phyloP scores from a whole-genome alignment of 1,140 invertebrate genomes.

The Maconellicoccus hirsutus region DNA sequence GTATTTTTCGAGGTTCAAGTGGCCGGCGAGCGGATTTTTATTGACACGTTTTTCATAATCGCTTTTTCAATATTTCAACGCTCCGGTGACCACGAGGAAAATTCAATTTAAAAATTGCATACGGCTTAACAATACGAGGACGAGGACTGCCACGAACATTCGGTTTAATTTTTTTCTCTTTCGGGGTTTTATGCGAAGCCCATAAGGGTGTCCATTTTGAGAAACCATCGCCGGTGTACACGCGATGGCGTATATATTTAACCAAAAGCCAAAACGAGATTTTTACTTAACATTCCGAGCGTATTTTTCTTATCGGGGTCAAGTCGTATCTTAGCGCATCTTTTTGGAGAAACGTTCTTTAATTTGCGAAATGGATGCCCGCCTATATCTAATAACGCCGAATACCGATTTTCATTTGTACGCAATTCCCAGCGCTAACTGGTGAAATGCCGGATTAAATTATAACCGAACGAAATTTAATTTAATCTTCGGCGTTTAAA shows the following conservation, averaged over 20 bases:
- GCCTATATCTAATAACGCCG: slow-evolving; percentile 7
- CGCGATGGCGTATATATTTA: background rate
- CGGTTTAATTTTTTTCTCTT: background rate
- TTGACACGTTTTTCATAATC: slow-evolving; percentile 9
- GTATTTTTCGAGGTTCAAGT: no score
- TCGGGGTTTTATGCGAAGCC: no score
- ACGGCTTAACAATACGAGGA: background rate
- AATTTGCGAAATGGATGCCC: slow-evolving; percentile 7
- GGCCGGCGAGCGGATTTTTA: background rate
- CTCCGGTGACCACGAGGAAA: background rate
- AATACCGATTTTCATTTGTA: background rate
- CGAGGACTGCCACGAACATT: background rate
- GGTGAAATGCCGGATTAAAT: background rate
- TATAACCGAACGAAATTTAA: slow-evolving; percentile 9
- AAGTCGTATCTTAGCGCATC: slow-evolving; percentile 3
- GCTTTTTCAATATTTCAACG: background rate
- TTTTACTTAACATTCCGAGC: slow-evolving; percentile 8
- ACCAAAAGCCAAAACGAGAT: slow-evolving; percentile 3
- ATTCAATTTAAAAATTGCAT: slow-evolving; percentile 1
- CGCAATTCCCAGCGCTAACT: slow-evolving; percentile 1
- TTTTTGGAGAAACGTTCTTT: slow-evolving; percentile 1
- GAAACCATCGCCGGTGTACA: background rate
- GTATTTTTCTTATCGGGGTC: slow-evolving; percentile 7
- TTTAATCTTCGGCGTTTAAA: slow-evolving; percentile 9
- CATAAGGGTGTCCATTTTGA: background rate